Base-by-base conservation (phyloP, 37 sponge, comb jelly and placozoan genomes). In the Diacarnus erythraeanus region DNA sequence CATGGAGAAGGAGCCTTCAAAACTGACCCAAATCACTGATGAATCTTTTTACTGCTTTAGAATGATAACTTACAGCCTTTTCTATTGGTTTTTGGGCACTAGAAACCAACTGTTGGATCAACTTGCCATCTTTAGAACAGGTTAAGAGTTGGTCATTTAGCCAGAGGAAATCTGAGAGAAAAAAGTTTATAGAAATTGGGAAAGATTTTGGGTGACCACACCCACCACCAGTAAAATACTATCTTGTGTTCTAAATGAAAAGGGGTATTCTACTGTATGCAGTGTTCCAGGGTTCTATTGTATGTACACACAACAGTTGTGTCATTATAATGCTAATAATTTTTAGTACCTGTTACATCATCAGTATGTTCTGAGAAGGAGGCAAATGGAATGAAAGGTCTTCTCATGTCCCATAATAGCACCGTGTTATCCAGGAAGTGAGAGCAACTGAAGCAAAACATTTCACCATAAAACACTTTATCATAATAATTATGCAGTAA, bases 331-430 rank as follows among this genome's bases (percentile, higher is more conserved):
- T n/a, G n/a, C n/a, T n/a, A n/a, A n/a, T n/a, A n/a, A 73, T 35
- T 29, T 10, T 26, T 18, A 68, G 57, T 29, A 90, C 94, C 89
- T 69, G 94, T 94, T 58, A 90, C 80, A 61, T 82, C 94, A 73
- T 94, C 94, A 23, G 76, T 66, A 76, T 94, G 94, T 59, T 83
- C 83, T 3, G 42, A 37, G 77, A 94, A 94, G 63, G 91, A 77
- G 30, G 79, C 85, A 73, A 78, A 84, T 2, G 91, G 94, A 34
- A 94, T 87, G 79, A 61, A 94, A 6, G 88, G 91, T 58, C 91
- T 58, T 17, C 79, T 38, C 29, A 64, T 34, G 65, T 90, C 91
- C 94, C 94, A 94, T 30, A 94, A 75, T 6, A 64, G 51, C 10
- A 94, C 87, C 31, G 71, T 59, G 60, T 83, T 87, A 57, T 92